These are phyloP conservation scores for Hippolais icterina DNA, from an alignment of 2,113 vertebrate genomes.

Conservation along the genomic window DNA sequence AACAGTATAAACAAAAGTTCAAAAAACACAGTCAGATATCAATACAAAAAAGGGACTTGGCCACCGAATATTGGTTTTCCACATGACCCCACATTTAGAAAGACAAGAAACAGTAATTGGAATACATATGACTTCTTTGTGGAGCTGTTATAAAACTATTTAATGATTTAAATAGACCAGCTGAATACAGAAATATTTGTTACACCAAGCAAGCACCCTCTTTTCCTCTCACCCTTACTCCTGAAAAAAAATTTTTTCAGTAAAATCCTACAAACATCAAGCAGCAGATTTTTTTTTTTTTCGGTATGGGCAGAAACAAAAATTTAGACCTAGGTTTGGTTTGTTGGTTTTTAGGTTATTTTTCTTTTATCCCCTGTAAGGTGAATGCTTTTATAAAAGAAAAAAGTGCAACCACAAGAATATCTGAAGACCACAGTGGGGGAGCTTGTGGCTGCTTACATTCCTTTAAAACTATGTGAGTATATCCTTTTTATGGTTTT, in stretches of 20 bases:
- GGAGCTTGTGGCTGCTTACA: neutral
- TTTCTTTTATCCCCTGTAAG: neutral
- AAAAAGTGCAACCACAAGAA: neutral
- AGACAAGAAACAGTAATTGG: neutral
- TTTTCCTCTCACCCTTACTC: neutral
- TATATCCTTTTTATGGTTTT: neutral
- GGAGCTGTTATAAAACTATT: neutral
- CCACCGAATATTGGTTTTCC: neutral
- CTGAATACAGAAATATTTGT: neutral
- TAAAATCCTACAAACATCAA: neutral
- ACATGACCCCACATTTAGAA: accelerated
- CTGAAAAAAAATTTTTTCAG: neutral
- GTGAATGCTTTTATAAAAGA: neutral
- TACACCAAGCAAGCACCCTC: neutral
- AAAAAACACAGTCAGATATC: neutral
- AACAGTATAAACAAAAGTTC: accelerated
- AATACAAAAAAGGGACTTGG: neutral
- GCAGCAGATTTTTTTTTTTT: neutral
- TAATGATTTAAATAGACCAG: neutral
- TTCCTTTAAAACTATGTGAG: neutral
- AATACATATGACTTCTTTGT: neutral
- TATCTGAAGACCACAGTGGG: neutral
- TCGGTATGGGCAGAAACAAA: accelerated
- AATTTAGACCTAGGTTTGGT: neutral
- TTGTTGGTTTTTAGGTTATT: neutral